Conservation (phyloP, 2,888 invertebrate species). For the Bellardia pandia region DNA sequence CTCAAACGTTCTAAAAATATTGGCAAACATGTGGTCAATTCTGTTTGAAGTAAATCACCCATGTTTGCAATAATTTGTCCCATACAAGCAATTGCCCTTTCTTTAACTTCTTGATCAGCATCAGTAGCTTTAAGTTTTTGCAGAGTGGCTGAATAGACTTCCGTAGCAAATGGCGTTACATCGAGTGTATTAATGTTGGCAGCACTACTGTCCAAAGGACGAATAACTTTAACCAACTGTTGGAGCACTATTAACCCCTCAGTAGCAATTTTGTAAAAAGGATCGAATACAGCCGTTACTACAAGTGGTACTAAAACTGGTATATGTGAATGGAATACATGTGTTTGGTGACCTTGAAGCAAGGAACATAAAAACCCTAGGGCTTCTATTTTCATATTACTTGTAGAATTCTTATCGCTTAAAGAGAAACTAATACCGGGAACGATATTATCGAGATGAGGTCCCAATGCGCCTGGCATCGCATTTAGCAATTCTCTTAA, state of each 20-base stretch:
- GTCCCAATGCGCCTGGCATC: conserved; percentile 93
- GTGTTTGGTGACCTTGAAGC: conserved; percentile 83
- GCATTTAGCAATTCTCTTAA: conserved; percentile 95
- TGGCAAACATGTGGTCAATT: conserved; percentile 94
- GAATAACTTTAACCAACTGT: conserved; percentile 96
- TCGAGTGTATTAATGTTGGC: conserved; percentile 86
- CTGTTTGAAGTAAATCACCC: conserved; percentile 92
- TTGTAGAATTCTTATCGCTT: conserved; percentile 96
- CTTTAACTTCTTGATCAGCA: conserved; percentile 99
- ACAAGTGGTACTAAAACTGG: conserved; percentile 92
- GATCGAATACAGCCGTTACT: conserved; percentile 95
- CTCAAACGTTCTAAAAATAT: conserved; percentile 97
- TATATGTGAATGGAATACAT: conserved; percentile 92
- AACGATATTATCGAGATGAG: conserved; percentile 92
- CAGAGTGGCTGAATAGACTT: conserved; percentile 93
- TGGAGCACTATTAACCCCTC: conserved; percentile 97
- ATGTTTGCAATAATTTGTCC: conserved; percentile 97
- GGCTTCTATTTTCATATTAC: conserved; percentile 99
- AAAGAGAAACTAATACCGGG: conserved; percentile 95
- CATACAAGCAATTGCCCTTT: conserved; percentile 98
- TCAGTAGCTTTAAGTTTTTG: conserved; percentile 95
- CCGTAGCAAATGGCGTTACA: conserved; percentile 90
- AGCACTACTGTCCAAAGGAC: conserved; percentile 86
- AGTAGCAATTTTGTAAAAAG: conserved; percentile 99
- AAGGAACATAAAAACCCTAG: conserved; percentile 90